Base-by-base conservation (phyloP, 2,888 invertebrate species). In the Ptilodon capucinus region DNA sequence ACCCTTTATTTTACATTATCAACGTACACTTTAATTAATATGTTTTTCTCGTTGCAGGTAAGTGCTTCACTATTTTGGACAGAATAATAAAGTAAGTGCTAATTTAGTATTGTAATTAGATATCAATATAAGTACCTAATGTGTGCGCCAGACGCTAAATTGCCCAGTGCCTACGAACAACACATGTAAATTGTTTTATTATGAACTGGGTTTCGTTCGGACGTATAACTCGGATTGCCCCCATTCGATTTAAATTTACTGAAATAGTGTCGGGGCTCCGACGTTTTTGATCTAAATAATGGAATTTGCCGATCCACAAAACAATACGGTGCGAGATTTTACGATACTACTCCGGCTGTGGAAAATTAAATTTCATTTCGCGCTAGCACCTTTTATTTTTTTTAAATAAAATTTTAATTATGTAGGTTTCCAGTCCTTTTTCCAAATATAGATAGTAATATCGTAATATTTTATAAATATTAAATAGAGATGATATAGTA, bases 171-270 rank as follows among this genome's bases (percentile, higher is more conserved):
- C 16, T 44, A 40, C 38, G 54, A 58, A 68, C 58, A 65, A 65
- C 55, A 54, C 50, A 28, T 61, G 46, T 51, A 56, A 68, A 54
- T 68, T 55, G 48, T 49, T 53, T 44, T 60, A 65, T 64, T 54
- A 56, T 61, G 40, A 14, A 14, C 18, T 9, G 40, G 40, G 41
- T 46, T 4, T 23, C 14, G 32, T 4, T 23, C 14, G 32, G 17
- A 5, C 4, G 38, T n/a, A 38, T 21, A n/a, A 16, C 38, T 16
- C 16, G 16, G 25, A 25, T 25, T 14, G 40, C 25, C 16, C 5
- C 16, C 40, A 25, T 40, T 40, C 40, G 16, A 25, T 25, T 14
- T 19, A 19, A 19, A 38, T 38, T 18, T 38, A 38, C 40, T n/a
- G 39, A 21, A 21, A 39, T n/a, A 13, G 38, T n/a, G 4, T 32